Percentiles rank a stretch among this genome's conserved stretches.
phyloP scores from a whole-genome alignment of 2,888 invertebrate species.

The Carterocephalus palaemon region DNA sequence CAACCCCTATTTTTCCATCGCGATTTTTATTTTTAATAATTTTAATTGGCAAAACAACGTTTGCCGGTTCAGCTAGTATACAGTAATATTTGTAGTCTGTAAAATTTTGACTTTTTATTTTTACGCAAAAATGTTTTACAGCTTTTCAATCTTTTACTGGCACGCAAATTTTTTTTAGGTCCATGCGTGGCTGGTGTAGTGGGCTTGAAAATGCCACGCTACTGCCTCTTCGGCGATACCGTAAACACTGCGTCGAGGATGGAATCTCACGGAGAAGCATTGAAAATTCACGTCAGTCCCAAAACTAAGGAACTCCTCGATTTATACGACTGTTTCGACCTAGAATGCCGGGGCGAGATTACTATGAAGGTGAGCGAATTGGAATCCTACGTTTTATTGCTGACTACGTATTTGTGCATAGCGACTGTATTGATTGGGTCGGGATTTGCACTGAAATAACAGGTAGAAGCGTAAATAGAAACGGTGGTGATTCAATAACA shows the following conservation, averaged over 20 bases:
- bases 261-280: slow-evolving; percentile 94
- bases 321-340: slow-evolving; percentile 89
- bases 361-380: slow-evolving; percentile 88
- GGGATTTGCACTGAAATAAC: slow-evolving; percentile 9
- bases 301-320: slow-evolving; percentile 92
- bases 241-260: slow-evolving; percentile 94
- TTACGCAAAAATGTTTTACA: too few relatives aligned
- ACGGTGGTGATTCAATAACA: too few relatives aligned
- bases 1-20: too few relatives aligned
- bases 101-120: too few relatives aligned
- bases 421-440: slow-evolving; percentile 5
- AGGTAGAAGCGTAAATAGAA: not conserved
- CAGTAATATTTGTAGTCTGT: too few relatives aligned
- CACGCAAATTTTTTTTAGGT: too few relatives aligned
- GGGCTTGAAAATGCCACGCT: slow-evolving; percentile 95
- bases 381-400: slow-evolving; percentile 27
- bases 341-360: slow-evolving; percentile 91
- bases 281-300: slow-evolving; percentile 95
- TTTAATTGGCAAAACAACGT: too few relatives aligned
- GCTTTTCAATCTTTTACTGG: too few relatives aligned
- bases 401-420: not conserved
- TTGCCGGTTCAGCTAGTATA: too few relatives aligned
- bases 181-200: slow-evolving; percentile 93
- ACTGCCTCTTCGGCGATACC: slow-evolving; percentile 95
- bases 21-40: too few relatives aligned